Evolutionary conservation across 2,888 invertebrate genomes (phyloP), one percentile per base, ranked within the genome.

Genomic region (Dryobota labecula): DNA sequence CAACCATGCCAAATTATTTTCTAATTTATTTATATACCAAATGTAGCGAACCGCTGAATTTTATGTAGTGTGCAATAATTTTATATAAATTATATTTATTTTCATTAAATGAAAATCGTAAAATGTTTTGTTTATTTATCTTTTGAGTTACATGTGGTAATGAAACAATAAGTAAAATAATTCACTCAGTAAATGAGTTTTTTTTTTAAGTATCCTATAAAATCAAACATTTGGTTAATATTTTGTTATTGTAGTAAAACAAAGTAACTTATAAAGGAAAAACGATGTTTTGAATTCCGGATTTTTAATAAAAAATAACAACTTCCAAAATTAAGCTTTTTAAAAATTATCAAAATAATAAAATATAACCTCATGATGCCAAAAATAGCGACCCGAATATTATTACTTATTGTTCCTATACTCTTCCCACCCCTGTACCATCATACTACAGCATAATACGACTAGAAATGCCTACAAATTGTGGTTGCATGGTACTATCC

Each of bases 81-180:
- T 80, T 81, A 74, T 80, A 76, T 70, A 77, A 30, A 76, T 67
- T 80, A 78, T 84, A 85, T 87, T 84, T 85, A 79, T 84, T 84
- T 86, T 83, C 57, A 84, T 87, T 89, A 88, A 87, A 86, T 74
- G 70, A 69, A 75, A 72, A 83, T 73, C 66, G 41, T 79, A 75
- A 71, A 73, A 49, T 74, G 65, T 80, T 82, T 83, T 72, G 71
- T 83, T 83, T 86, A 71, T 83, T 86, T 85, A 76, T 74, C 67
- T 74, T 72, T 47, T 57, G n/a, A 66, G 24, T 64, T 62, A 49
- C 20, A 58, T 54, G 13, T 13, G 49, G 58, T 63, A 65, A 24
- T 60, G 69, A 56, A 79, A 73, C 64, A 78, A 73, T 78, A 63
- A 30, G 76, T 57, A 58, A 20, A 20, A 38, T n/a, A 7, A 41